Evolutionary conservation across 2,888 invertebrate genomes (phyloP).

Genomic region (Apotomis betuletana): DNA sequence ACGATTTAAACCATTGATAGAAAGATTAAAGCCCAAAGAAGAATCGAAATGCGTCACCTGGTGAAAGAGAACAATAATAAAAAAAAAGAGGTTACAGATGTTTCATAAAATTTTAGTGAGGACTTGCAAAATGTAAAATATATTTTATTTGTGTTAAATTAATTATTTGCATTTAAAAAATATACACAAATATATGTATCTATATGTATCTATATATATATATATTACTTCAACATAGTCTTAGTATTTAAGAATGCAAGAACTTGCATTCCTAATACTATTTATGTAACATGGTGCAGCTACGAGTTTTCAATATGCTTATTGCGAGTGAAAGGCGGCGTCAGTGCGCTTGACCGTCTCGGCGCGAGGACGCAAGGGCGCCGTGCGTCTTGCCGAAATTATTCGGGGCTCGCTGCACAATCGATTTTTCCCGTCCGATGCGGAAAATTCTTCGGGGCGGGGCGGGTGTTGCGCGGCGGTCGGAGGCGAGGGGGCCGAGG

Average conservation of each 20-base stretch:
- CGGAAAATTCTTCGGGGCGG: slow-evolving; percentile 83
- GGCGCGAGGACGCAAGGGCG: slow-evolving; percentile 76
- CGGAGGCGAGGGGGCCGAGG: slow-evolving; percentile 64
- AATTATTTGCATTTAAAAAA: too few relatives aligned
- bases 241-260: slow-evolving; percentile 5
- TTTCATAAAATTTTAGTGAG: too few relatives aligned
- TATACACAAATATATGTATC: too few relatives aligned
- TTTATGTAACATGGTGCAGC: slow-evolving; percentile 37
- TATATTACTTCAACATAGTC: too few relatives aligned
- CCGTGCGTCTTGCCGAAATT: slow-evolving; percentile 84
- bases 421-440: slow-evolving; percentile 84
- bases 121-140: too few relatives aligned
- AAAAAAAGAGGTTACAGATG: too few relatives aligned
- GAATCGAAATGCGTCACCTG: too few relatives aligned
- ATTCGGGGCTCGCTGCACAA: slow-evolving; percentile 83
- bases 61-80: too few relatives aligned
- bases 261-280: neutral
- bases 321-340: slow-evolving; percentile 58
- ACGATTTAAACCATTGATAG: too few relatives aligned
- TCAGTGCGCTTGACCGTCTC: slow-evolving; percentile 70
- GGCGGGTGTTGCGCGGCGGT: slow-evolving; percentile 71
- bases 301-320: slow-evolving; percentile 41
- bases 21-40: too few relatives aligned
- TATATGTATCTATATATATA: too few relatives aligned
- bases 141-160: neutral